A percentile compares a stretch with the other conserved stretches of the same genome.
phyloP scores from a whole-genome alignment of 1,140 invertebrate species.

The Dermatophagoides farinae region DNA sequence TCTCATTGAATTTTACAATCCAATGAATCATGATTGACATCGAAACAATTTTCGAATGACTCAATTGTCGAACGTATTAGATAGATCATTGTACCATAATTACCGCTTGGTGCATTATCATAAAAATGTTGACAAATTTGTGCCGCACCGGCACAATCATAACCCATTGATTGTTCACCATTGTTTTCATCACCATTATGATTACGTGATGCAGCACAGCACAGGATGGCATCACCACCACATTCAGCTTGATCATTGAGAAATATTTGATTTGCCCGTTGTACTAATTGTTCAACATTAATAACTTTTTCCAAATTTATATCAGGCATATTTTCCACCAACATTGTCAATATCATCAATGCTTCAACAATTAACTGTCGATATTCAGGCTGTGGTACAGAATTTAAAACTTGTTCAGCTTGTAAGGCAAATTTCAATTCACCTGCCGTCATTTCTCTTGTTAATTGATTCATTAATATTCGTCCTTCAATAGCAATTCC shows the following conservation, averaged over 20 bases:
- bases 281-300: constrained; percentile 73
- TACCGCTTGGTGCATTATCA: constrained; percentile 88
- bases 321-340: constrained; percentile 67
- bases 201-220: no score
- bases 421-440: constrained; percentile 95
- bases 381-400: constrained; percentile 93
- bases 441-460: constrained; percentile 93
- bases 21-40: constrained; percentile 44
- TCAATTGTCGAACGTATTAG: constrained; percentile 62
- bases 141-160: constrained; percentile 66
- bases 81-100: constrained; percentile 93
- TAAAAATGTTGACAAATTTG: constrained; percentile 93
- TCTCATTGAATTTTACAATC: constrained; percentile 43
- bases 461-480: constrained; percentile 66
- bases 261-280: constrained; percentile 83
- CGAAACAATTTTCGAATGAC: constrained; percentile 49
- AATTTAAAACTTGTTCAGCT: constrained; percentile 90
- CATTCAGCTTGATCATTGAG: constrained; percentile 74
- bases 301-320: constrained; percentile 53
- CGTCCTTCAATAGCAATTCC: constrained; percentile 71
- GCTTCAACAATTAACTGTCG: constrained; percentile 92
- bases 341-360: constrained; percentile 76
- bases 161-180: constrained; percentile 22
- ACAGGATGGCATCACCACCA: constrained; percentile 70
- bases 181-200: constrained; percentile 38